Conservation (phyloP, 2,113 vertebrate species). For the Telmatochromis brachygnathus region DNA sequence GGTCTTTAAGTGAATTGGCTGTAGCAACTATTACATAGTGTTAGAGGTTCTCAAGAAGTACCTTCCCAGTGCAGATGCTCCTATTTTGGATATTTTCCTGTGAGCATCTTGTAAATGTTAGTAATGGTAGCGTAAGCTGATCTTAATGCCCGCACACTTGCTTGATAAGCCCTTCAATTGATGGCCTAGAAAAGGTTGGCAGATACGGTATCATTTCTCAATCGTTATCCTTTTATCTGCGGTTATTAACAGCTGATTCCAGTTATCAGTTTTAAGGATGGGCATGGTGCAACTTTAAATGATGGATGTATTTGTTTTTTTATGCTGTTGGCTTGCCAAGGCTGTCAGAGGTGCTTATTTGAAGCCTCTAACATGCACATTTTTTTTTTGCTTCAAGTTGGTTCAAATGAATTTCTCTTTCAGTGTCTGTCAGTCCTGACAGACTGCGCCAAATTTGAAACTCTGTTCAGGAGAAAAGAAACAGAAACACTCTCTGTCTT, state of each 20-base stretch:
- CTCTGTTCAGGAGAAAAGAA: background rate
- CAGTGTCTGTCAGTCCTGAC: background rate
- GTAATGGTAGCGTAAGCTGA: background rate
- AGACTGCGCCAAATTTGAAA: background rate
- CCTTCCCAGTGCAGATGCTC: background rate
- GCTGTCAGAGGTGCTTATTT: background rate
- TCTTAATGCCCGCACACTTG: background rate
- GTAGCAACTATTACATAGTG: background rate
- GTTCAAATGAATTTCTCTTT: background rate
- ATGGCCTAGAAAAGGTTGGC: background rate
- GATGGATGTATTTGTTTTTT: background rate
- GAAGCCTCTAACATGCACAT: accelerated
- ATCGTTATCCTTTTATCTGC: background rate
- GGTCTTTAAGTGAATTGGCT: background rate
- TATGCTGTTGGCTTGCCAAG: too few relatives aligned
- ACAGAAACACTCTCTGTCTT: background rate
- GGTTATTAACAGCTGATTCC: background rate
- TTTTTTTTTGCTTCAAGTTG: background rate
- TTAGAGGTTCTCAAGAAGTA: background rate
- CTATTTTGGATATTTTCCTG: background rate
- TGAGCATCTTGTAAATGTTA: background rate
- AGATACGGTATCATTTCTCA: background rate
- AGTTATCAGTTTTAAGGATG: background rate
- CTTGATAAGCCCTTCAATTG: background rate
- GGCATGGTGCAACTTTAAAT: background rate